Percentiles rank a stretch among this genome's conserved stretches.
Conservation (phyloP, 2,888 invertebrate genomes). For the Idaea dimidiata region DNA sequence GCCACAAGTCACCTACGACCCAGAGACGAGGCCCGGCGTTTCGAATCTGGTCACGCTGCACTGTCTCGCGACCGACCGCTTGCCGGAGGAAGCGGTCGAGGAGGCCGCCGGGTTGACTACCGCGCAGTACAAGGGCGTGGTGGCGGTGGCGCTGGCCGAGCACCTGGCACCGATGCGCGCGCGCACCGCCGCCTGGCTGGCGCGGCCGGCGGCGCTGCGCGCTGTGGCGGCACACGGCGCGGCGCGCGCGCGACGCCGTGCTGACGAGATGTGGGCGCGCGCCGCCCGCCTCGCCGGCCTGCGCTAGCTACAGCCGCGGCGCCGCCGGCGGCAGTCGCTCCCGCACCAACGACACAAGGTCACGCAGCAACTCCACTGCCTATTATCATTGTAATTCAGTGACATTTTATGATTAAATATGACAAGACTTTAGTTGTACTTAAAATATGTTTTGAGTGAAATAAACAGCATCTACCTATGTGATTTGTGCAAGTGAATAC, state of each 20-base stretch:
- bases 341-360: conserved; percentile 87
- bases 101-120: conserved; percentile 86
- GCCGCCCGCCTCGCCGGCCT: conserved; percentile 45
- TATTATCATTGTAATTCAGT: conserved; percentile 44
- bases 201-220: conserved; percentile 47
- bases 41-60: conserved; percentile 93
- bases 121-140: conserved; percentile 81
- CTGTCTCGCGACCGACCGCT: conserved; percentile 83
- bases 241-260: conserved; percentile 60
- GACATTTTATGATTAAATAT: too few relatives aligned
- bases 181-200: conserved; percentile 35
- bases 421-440: too few relatives aligned
- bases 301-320: conserved; percentile 40
- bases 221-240: conserved; percentile 79
- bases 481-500: too few relatives aligned
- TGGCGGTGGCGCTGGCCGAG: conserved; percentile 56
- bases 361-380: conserved; percentile 83
- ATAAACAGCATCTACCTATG: too few relatives aligned
- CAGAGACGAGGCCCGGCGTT: conserved; percentile 90
- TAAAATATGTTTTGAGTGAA: too few relatives aligned
- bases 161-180: conserved; percentile 77
- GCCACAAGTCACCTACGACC: conserved; percentile 91
- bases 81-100: conserved; percentile 84
- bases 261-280: conserved; percentile 82
- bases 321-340: conserved; percentile 57